Conservation (phyloP, 2,888 invertebrate genomes). For the Brachylomia viminalis region DNA sequence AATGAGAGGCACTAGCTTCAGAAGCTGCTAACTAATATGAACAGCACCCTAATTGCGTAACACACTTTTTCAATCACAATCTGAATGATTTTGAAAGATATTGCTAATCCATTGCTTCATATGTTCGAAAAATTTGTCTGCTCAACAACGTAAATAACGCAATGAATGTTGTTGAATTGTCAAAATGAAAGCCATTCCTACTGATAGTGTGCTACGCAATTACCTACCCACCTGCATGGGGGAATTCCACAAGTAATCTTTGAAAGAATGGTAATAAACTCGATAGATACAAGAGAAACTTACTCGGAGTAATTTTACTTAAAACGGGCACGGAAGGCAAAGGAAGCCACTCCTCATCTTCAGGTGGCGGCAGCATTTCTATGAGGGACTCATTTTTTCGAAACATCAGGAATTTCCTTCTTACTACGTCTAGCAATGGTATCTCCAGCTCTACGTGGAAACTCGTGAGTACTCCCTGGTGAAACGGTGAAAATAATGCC, state of each 20-base stretch:
- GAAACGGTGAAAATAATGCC: neutral
- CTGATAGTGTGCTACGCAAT: no score
- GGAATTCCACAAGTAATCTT: neutral
- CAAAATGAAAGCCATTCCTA: no score
- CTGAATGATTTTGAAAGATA: no score
- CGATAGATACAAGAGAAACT: neutral
- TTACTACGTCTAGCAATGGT: constrained; percentile 87
- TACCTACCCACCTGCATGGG: neutral
- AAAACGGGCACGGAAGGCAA: constrained; percentile 8
- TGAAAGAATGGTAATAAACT: neutral
- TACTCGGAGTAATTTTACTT: constrained; percentile 29
- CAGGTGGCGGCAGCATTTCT: constrained; percentile 81
- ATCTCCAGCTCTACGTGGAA: constrained; percentile 90
- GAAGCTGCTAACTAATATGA: neutral
- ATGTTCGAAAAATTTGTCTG: no score
- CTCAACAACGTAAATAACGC: no score
- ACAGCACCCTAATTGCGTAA: neutral
- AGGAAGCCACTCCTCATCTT: constrained; percentile 76
- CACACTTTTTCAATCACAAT: no score
- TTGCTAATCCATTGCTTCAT: no score
- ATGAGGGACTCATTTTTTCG: constrained; percentile 79
- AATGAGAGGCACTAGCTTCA: no score
- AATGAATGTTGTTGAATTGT: no score
- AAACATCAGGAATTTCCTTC: constrained; percentile 83
- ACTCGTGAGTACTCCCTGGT: constrained; percentile 80